A percentile compares a stretch with the other conserved stretches of the same genome.
Conservation (phyloP, 2,888 invertebrate species). For the Zaprionus bogoriensis region DNA sequence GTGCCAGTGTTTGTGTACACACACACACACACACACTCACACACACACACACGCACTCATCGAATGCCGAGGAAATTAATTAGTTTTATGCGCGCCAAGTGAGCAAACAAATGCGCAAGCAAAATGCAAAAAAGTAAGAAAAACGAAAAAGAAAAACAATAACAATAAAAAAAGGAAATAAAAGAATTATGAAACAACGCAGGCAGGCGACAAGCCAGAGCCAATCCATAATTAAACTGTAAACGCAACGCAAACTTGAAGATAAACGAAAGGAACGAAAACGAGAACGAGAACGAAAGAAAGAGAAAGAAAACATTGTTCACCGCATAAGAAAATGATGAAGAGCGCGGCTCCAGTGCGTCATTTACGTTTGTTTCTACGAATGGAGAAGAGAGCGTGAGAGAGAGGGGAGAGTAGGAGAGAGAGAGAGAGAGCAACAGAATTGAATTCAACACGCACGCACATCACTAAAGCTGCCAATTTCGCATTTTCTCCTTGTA, state of each 20-base stretch:
- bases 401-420: constrained; percentile 43
- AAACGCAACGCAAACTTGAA: constrained; percentile 6
- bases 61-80: constrained; percentile 25
- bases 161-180: not conserved
- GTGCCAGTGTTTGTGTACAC: not conserved
- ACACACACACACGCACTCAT: too few species aligned
- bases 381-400: too few species aligned
- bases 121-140: constrained; percentile 18
- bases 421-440: constrained; percentile 19
- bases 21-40: too few species aligned
- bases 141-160: constrained; percentile 2
- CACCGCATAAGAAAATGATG: constrained; percentile 81
- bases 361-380: constrained; percentile 55
- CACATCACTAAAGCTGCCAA: too few species aligned
- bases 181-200: constrained; percentile 8
- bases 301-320: constrained; percentile 47
- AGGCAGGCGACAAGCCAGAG: not conserved
- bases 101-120: constrained; percentile 43
- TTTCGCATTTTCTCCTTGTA: too few species aligned
- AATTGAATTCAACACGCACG: constrained; percentile 10
- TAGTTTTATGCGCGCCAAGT: constrained; percentile 24
- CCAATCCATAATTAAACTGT: constrained; percentile 13
- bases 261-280: not conserved
- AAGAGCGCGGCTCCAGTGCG: constrained; percentile 80
- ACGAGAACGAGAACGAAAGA: not conserved